Base-by-base conservation (phyloP, 2,888 invertebrate species). In the Sepioteuthis lessoniana region DNA sequence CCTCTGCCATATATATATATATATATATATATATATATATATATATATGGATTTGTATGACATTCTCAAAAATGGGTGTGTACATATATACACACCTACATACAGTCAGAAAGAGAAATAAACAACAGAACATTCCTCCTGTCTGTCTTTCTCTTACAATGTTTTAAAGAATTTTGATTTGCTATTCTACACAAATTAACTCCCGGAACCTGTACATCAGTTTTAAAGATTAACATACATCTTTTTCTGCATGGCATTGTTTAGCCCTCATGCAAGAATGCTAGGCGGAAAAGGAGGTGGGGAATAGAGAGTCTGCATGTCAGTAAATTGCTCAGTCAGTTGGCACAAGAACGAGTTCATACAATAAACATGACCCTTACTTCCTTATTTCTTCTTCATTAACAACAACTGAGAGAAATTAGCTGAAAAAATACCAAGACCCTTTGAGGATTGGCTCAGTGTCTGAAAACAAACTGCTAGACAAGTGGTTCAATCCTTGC, bases 121-220 rank as follows among this genome's bases (percentile, higher is more conserved):
- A n/a, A 76, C n/a, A 76, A n/a, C n/a, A n/a, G 10, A 13, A 76
- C n/a, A n/a, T 76, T 76, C 76, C n/a, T n/a, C n/a, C 76, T n/a
- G n/a, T 76, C 60, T 60, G 60, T 31, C 60, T 31, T 60, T 25
- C 28, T 60, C n/a, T 76, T 76, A 76, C n/a, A 76, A 76, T 76
- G 76, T 76, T 76, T 76, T 76, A n/a, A 76, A 76, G 76, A 76
- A 76, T 76, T 76, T 76, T 76, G 76, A 76, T 76, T 76, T 76
- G 76, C 76, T 76, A 76, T 76, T 76, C 76, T n/a, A n/a, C n/a
- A 76, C 76, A 76, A 76, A 76, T 76, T 76, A 76, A 76, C 76
- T 76, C 76, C 76, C 76, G 16, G 76, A 76, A 76, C 76, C 19
- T 76, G 76, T 76, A 35, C 76, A 76, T 13, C 76, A 76, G 76